Base-by-base conservation (phyloP, 1,140 invertebrate species). In the Lerema accius region DNA sequence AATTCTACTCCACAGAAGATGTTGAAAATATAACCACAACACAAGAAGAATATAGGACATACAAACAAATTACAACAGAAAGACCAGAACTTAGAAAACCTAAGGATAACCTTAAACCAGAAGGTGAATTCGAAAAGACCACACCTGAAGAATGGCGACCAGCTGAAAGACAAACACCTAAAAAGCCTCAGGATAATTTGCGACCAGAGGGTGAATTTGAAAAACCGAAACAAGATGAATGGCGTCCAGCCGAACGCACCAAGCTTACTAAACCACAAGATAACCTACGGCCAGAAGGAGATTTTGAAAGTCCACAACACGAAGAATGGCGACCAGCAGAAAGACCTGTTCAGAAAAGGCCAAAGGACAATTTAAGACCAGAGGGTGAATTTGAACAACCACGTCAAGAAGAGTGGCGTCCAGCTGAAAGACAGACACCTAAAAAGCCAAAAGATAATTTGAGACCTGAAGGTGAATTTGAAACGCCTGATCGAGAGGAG, bases 1-100 rank as follows among this genome's bases (percentile, higher is more conserved):
- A 93, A 78, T 94, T 94, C 68, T 94, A 94, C 76, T 92, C 93
- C 11, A 94, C 92, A 1, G 90, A 93, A 63, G 84, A 91, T 55
- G 77, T 89, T 48, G 86, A 92, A 75, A 84, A 81, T 42, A 84
- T 88, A 26, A 93, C 93, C 28, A 93, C 92, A 13, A 89, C 90
- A n/a, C 91, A 93, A 80, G 92, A 94, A 66, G 90, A 92, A 61
- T 93, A 92, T 65, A 92, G 85, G 78, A 91, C 78, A 9, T 90
- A 90, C 32, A 59, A 71, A 62, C 84, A 92, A 67, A 79, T 84
- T 63, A 85, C 68, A 37, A 89, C 91, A 74, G 67, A 90, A 16
- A 78, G 90, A 16, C 89, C 90, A 69, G 81, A 89, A 60, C 82
- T 85, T 61, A 80, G 90, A 39, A 87, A 89, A 64, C 91, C 89